Percentiles rank a stretch among this genome's conserved stretches.
These are phyloP conservation scores for Nasua narica DNA, from an alignment of 2,797 vertebrate genomes.

Conservation along the genomic window DNA sequence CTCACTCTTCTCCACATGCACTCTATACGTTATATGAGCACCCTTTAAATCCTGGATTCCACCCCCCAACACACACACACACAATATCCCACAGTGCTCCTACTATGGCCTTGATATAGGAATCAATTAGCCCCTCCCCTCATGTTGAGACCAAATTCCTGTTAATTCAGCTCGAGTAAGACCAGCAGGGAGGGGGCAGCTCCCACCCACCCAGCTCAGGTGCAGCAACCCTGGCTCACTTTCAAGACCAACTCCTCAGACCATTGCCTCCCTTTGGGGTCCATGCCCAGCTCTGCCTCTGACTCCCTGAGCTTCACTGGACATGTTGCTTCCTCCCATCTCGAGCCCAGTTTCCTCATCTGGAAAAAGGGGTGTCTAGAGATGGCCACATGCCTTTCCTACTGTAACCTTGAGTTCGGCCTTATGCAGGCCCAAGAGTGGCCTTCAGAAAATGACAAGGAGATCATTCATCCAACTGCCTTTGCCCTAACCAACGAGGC, in stretches of 20 bases:
- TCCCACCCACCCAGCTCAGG: neutral
- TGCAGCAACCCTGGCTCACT: neutral
- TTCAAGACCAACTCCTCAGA: neutral
- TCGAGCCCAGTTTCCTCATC: fast-evolving
- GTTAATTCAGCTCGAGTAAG: neutral
- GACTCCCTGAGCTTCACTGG: neutral
- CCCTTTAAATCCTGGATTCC: neutral
- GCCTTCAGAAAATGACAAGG: neutral
- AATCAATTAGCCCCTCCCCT: neutral
- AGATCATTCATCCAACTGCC: neutral
- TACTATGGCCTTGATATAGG: neutral
- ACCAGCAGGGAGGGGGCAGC: fast-evolving
- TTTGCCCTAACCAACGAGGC: neutral
- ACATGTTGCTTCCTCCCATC: neutral
- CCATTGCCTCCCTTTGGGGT: neutral
- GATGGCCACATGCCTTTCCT: neutral
- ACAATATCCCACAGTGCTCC: neutral
- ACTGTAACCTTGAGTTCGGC: too few species aligned
- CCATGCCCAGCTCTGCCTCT: neutral
- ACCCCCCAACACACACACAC: neutral
- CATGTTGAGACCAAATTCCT: neutral
- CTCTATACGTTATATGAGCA: neutral
- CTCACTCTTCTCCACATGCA: neutral
- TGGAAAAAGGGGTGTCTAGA: neutral
- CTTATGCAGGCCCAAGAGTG: fast-evolving